Evolutionary conservation across 2,113 vertebrate genomes (phyloP), one percentile per base, ranked within the genome.

Genomic region (Spheniscus mendiculus): DNA sequence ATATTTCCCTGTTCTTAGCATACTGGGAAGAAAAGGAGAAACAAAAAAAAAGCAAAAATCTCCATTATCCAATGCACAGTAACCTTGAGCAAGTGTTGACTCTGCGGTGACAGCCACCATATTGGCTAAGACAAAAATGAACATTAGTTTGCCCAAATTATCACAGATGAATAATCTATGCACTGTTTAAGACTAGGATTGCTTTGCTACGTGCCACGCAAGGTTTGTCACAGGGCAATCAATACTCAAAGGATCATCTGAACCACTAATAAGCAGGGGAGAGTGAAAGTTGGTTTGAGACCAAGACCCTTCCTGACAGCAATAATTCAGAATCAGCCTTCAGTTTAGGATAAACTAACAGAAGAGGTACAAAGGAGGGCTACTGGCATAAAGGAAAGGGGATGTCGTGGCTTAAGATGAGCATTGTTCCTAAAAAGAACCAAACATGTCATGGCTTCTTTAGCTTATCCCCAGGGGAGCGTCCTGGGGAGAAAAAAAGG

Each of bases 1-100:
- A 80, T 96, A 94, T 96, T 59, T 80, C 53, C 62, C 84, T 80
- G 66, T 82, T 89, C 62, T 73, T 83, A 85, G 73, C 62, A 62
- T 30, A 38, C 45, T 45, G 10, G 34, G 18, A 93, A 82, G 38
- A 74, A 80, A 83, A 56, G 45, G 2, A 10, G 29, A 69, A 69
- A 2, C 38, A 62, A 62, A 56, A 18, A 83, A 56, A 21, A 61
- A 84, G 25, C 29, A 50, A 56, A 84, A 79, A 61, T 85, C 53
- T 83, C 73, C 13, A 14, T 47, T 93, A 45, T 36, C 62, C 32
- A 83, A 8, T 23, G 30, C 44, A 55, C 14, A 32, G 25, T 55
- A 91, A 85, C 34, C 62, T 58, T 70, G 17, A 91, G 32, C 53
- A 93, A 84, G 10, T 40, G 40, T 56, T 87, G 69, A n/a, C 32